A percentile compares a stretch with the other conserved stretches of the same genome.
Evolutionary conservation across 1,140 invertebrate genomes (phyloP).

Genomic region (Drosophila parvula): DNA sequence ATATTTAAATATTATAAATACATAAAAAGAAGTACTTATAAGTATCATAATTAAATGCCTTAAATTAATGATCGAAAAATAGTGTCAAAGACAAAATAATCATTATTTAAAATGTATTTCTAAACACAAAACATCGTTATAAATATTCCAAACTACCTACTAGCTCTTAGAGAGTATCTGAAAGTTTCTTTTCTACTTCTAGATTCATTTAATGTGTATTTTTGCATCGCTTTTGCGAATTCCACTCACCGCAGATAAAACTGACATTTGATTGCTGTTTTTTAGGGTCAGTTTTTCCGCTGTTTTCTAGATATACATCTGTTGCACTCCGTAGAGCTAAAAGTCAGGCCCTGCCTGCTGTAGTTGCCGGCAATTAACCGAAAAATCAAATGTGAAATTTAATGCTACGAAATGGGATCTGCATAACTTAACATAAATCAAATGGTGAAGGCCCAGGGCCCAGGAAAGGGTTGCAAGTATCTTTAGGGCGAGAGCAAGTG

Average conservation of each 20-base stretch:
- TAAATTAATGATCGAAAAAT: no score
- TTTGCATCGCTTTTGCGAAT: background rate
- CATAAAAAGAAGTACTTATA: no score
- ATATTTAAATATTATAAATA: no score
- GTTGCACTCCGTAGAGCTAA: background rate
- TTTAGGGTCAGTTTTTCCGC: slow-evolving; percentile 11
- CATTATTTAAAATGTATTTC: background rate
- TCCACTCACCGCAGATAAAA: slow-evolving; percentile 13
- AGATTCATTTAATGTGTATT: background rate
- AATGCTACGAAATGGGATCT: slow-evolving; percentile 52
- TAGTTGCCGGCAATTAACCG: slow-evolving; percentile 51
- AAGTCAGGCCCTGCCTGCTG: slow-evolving; percentile 3
- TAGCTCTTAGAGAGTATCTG: slow-evolving; percentile 1
- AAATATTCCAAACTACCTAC: background rate
- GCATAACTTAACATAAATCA: slow-evolving; percentile 67
- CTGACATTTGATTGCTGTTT: slow-evolving; percentile 15
- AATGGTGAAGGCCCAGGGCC: slow-evolving; percentile 41
- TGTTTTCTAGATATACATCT: slow-evolving; percentile 20
- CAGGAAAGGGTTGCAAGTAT: slow-evolving; percentile 37
- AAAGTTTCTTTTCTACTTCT: background rate
- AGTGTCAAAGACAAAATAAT: background rate
- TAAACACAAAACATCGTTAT: background rate
- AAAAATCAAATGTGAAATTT: slow-evolving; percentile 59
- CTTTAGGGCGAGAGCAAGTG: slow-evolving; percentile 10
- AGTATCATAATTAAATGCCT: no score